phyloP scores from a whole-genome alignment of 2,888 invertebrate genomes.

The Ichneumoninae sp. region DNA sequence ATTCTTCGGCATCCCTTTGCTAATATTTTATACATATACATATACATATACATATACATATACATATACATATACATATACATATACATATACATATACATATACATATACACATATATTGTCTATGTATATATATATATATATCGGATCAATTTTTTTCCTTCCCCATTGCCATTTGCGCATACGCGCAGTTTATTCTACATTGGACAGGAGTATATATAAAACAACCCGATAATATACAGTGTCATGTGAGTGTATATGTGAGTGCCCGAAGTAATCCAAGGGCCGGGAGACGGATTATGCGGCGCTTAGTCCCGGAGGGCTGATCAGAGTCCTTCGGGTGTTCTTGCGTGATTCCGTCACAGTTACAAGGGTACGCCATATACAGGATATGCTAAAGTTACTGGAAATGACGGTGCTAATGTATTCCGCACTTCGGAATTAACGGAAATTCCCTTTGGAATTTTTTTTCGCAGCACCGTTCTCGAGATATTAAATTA shows the following conservation, averaged over 20 bases:
- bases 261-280: neutral
- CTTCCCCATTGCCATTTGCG: slow-evolving; percentile 2
- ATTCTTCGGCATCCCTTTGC: slow-evolving; percentile 12
- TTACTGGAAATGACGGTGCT: neutral
- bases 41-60: too few species aligned
- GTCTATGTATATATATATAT: too few species aligned
- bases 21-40: neutral
- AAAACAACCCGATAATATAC: slow-evolving; percentile 42
- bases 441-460: neutral
- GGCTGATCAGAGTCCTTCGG: slow-evolving; percentile 45
- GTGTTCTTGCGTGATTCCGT: slow-evolving; percentile 3
- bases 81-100: too few species aligned
- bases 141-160: neutral
- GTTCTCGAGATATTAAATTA: too few species aligned
- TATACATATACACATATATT: too few species aligned
- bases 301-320: slow-evolving; percentile 24
- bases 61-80: too few species aligned
- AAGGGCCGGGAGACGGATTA: slow-evolving; percentile 41
- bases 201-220: neutral
- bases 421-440: neutral
- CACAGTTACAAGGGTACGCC: neutral
- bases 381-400: neutral
- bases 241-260: slow-evolving; percentile 13
- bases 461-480: neutral
- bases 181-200: neutral